Evolutionary conservation across 2,113 vertebrate genomes (phyloP).

Genomic region (Cranoglanis bouderius): DNA sequence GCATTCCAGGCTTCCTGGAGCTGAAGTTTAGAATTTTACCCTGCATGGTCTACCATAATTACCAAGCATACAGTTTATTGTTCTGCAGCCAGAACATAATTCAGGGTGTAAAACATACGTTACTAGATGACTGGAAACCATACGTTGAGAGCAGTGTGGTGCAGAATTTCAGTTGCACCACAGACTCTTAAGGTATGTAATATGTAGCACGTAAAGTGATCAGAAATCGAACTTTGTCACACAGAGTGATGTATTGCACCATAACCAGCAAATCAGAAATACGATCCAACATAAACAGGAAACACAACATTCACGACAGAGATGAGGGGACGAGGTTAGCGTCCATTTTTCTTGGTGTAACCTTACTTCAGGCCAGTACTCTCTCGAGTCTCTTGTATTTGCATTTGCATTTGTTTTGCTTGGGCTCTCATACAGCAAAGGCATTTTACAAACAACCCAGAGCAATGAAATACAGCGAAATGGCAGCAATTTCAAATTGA

Average conservation of each 20-base stretch:
- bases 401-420: background rate
- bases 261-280: background rate
- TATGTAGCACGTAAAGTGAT: background rate
- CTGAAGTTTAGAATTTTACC: background rate
- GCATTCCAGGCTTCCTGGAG: background rate
- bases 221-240: background rate
- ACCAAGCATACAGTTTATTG: background rate
- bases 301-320: background rate
- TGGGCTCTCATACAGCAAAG: background rate
- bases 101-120: background rate
- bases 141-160: background rate
- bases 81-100: background rate
- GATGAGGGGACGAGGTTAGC: background rate
- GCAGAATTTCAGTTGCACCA: background rate
- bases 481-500: background rate
- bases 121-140: background rate
- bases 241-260: too few species aligned
- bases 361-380: background rate
- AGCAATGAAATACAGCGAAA: background rate
- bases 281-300: background rate
- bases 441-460: background rate
- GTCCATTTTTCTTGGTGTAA: background rate
- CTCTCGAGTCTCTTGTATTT: background rate
- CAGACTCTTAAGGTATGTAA: background rate
- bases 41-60: background rate